Evolutionary conservation across 2,113 vertebrate species (phyloP), one percentile per base, ranked within the genome.

Genomic region (Mus spicilegus): DNA sequence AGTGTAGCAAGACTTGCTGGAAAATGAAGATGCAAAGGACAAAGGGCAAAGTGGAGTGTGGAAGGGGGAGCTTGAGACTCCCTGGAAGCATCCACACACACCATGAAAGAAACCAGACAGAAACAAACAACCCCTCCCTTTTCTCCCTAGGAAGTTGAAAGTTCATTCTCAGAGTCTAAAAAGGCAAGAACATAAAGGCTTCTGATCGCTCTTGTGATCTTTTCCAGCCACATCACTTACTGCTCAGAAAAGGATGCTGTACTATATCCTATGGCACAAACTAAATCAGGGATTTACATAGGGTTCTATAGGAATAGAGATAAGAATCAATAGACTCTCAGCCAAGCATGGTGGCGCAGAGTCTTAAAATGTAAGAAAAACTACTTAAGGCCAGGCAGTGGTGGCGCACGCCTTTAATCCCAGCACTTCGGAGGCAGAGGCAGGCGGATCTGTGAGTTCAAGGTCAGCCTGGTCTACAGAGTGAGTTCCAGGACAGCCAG

Each of bases 1-100:
- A 75, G 33, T 81, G n/a, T 76, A 80, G 73, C 58, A 91, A 95
- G 75, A 19, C 73, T 80, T 91, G 78, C 65, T 95, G 94, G 67
- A 94, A 97, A 98, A 89, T 67, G 75, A 82, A 93, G 87, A 96
- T 36, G 88, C 73, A 95, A 58, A 97, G 96, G 93, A 86, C 89
- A 98, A 96, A 98, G 80, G 85, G 88, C 96, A 95, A n/a, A 89
- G 54, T 58, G 54, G 80, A 77, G 42, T 24, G 26, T 81, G 19
- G 42, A 65, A 36, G 11, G 33, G 76, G 33, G 17, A 80, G 76
- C 17, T n/a, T 24, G 51, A 90, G 84, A 61, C 70, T 77, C n/a
- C 39, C 76, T 92, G 87, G 82, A 95, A 95, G 92, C 33, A 82
- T 58, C 39, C 49, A 77, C 12, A 90, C 49, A 77, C 9, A 88